These are phyloP conservation scores for Aphelinus atriplicis DNA, from an alignment of 1,140 invertebrate species.

Conservation along the genomic window DNA sequence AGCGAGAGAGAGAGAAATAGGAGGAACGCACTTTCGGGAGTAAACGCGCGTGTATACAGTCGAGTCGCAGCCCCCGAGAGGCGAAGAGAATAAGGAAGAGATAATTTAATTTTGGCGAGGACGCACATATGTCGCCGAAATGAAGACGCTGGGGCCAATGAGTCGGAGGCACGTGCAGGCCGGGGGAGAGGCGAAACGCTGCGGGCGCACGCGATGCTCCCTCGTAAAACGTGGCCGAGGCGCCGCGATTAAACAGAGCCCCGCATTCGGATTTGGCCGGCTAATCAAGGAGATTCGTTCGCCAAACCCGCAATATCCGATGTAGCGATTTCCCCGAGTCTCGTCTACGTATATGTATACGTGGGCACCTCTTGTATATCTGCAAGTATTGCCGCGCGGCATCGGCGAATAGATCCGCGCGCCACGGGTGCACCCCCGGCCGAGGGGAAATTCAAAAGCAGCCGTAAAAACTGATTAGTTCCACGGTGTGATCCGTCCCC, in stretches of 20 bases:
- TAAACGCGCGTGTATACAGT: too few relatives aligned
- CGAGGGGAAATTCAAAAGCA: neutral
- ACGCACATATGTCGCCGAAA: neutral
- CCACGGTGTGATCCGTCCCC: neutral
- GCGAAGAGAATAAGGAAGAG: too few relatives aligned
- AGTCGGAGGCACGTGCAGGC: too few relatives aligned
- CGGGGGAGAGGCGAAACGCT: too few relatives aligned
- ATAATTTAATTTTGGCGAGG: neutral
- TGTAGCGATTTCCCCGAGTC: too few relatives aligned
- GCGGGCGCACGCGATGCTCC: constrained; percentile 23
- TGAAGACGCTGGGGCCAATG: neutral
- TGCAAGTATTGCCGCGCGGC: too few relatives aligned
- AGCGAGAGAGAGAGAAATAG: too few relatives aligned
- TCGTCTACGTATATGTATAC: neutral
- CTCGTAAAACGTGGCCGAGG: constrained; percentile 50
- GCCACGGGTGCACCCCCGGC: too few relatives aligned
- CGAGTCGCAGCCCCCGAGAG: too few relatives aligned
- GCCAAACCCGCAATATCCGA: constrained; percentile 40
- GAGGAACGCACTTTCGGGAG: too few relatives aligned
- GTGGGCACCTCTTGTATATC: neutral
- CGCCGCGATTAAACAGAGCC: constrained; percentile 54
- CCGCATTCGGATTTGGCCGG: constrained; percentile 56
- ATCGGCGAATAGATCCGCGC: too few relatives aligned
- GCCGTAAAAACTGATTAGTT: constrained; percentile 17
- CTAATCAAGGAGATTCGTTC: constrained; percentile 63